Conservation (phyloP, 2,113 vertebrate genomes). For the Vireo altiloquus region DNA sequence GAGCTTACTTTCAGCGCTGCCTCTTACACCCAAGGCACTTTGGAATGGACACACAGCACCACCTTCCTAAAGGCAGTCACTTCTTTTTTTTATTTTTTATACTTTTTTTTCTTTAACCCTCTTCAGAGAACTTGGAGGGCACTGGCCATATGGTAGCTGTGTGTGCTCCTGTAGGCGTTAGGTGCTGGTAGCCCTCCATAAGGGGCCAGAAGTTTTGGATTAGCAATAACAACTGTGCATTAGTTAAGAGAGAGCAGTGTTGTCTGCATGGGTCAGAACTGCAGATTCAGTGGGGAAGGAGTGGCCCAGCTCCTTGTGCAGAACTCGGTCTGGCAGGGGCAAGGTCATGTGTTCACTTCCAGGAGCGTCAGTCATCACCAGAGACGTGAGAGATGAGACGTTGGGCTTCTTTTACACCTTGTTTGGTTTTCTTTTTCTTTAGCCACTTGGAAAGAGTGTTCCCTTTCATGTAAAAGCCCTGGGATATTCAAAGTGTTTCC, state of each 20-base stretch:
- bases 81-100: background rate
- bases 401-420: background rate
- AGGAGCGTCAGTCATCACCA: background rate
- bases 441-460: background rate
- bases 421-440: background rate
- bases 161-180: rapidly evolving
- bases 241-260: background rate
- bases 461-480: background rate
- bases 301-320: background rate
- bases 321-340: background rate
- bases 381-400: background rate
- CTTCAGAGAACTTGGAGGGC: background rate
- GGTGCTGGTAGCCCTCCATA: background rate
- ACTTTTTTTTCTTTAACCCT: background rate
- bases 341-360: background rate
- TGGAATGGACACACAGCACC: background rate
- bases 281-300: background rate
- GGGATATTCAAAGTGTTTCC: background rate
- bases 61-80: background rate
- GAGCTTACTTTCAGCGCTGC: background rate
- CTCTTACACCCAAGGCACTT: background rate
- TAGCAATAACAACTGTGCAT: background rate
- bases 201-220: background rate
- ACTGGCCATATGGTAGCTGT: rapidly evolving
- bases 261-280: background rate